A percentile compares a stretch with the other conserved stretches of the same genome.
Conservation (phyloP, 2,888 invertebrate species). For the Linyphia triangularis region DNA sequence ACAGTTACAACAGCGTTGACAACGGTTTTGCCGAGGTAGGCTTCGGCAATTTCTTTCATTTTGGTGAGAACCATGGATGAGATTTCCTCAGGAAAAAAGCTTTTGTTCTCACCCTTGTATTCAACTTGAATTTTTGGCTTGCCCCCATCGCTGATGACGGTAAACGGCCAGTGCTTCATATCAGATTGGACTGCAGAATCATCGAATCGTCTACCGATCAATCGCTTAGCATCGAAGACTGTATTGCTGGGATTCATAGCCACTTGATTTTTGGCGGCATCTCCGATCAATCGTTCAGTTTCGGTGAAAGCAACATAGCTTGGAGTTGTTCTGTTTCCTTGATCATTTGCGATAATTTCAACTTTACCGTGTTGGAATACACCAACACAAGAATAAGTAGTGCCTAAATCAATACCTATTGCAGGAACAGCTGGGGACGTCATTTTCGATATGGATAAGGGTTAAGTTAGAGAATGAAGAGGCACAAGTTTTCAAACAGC, state of each 20-base stretch:
- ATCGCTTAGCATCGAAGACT: conserved; percentile 85
- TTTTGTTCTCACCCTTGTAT: conserved; percentile 80
- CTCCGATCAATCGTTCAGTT: conserved; percentile 81
- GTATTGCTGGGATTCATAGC: conserved; percentile 77
- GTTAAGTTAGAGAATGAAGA: neutral
- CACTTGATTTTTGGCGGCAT: conserved; percentile 81
- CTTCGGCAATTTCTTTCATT: conserved; percentile 84
- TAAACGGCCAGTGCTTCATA: conserved; percentile 92
- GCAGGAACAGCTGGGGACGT: conserved; percentile 72
- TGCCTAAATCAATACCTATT: conserved; percentile 91
- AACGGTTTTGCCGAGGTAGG: conserved; percentile 77
- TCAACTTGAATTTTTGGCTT: conserved; percentile 80
- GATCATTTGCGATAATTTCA: conserved; percentile 82
- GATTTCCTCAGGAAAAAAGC: conserved; percentile 86
- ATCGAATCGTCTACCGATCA: conserved; percentile 90
- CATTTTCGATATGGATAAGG: conserved; percentile 48
- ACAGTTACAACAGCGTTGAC: conserved; percentile 77
- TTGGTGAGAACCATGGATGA: conserved; percentile 85
- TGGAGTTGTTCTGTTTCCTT: conserved; percentile 87
- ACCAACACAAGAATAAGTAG: conserved; percentile 92
- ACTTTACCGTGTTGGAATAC: conserved; percentile 84
- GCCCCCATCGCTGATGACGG: conserved; percentile 85
- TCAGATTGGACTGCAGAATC: conserved; percentile 89
- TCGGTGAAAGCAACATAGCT: conserved; percentile 87
- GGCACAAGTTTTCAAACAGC: neutral